phyloP scores from a whole-genome alignment of 2,797 vertebrate species.

The Anniella stebbinsi region DNA sequence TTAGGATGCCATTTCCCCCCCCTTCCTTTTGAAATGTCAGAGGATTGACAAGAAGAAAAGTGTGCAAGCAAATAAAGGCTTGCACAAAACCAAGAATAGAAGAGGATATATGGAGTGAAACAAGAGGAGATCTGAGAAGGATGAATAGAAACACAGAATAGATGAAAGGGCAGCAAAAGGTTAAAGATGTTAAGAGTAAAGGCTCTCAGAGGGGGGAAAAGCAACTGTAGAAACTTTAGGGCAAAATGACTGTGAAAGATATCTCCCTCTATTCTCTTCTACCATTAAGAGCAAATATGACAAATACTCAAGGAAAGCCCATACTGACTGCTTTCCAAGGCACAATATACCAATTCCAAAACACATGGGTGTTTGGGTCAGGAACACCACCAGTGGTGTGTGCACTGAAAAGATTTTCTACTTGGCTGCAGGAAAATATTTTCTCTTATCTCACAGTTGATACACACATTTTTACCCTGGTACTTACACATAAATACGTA shows the following conservation, averaged over 20 bases:
- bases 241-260: slow-evolving; percentile 8
- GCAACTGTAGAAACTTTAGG: not conserved
- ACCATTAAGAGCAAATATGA: not conserved
- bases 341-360: not conserved
- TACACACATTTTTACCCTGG: not conserved
- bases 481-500: not conserved
- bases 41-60: slow-evolving; percentile 28
- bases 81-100: not conserved
- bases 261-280: not conserved
- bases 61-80: not conserved
- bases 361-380: too few relatives aligned
- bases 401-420: not conserved
- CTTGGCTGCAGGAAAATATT: not conserved
- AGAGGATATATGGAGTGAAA: slow-evolving; percentile 22
- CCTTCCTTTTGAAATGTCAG: too few relatives aligned
- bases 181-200: slow-evolving; percentile 11
- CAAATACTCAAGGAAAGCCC: not conserved
- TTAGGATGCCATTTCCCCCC: too few relatives aligned
- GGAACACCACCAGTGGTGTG: not conserved
- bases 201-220: not conserved
- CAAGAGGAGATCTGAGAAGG: not conserved
- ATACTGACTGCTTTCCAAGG: not conserved
- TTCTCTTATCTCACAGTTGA: not conserved
- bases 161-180: slow-evolving; percentile 5
- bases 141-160: not conserved